Percentiles rank a stretch among this genome's conserved stretches.
Evolutionary conservation across 2,113 vertebrate species (phyloP).

Genomic region (Forbesichthys papilliferus): DNA sequence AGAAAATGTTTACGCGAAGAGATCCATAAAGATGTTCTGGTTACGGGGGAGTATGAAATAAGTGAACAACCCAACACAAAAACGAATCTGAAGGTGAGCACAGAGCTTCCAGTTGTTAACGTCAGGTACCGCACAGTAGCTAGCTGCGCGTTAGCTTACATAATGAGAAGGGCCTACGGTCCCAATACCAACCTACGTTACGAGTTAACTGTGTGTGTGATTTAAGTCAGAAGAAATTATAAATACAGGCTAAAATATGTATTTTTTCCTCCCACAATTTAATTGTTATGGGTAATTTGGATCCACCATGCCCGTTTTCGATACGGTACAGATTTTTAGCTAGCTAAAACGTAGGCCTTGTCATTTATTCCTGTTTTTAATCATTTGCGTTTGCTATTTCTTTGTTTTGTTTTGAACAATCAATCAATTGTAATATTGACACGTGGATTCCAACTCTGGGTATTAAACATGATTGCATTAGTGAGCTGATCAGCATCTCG

Average conservation of each 20-base stretch:
- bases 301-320: constrained; percentile 23
- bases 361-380: constrained; percentile 54
- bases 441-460: rapidly evolving
- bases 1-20: constrained; percentile 95
- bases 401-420: background rate
- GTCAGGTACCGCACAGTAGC: background rate
- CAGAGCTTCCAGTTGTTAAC: constrained; percentile 14
- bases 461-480: background rate
- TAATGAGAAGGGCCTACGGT: background rate
- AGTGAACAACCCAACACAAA: constrained; percentile 85
- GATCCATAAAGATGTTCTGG: constrained; percentile 95
- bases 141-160: background rate
- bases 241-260: no score
- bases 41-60: constrained; percentile 94
- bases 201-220: rapidly evolving
- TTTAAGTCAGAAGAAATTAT: background rate
- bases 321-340: constrained; percentile 15
- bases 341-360: constrained; percentile 37
- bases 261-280: no score
- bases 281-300: no score
- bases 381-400: constrained; percentile 22
- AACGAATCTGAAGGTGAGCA: constrained; percentile 88
- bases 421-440: background rate
- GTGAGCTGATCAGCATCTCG: background rate
- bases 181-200: background rate